Evolutionary conservation across 2,113 vertebrate genomes (phyloP).

Genomic region (Pluvianellus socialis): DNA sequence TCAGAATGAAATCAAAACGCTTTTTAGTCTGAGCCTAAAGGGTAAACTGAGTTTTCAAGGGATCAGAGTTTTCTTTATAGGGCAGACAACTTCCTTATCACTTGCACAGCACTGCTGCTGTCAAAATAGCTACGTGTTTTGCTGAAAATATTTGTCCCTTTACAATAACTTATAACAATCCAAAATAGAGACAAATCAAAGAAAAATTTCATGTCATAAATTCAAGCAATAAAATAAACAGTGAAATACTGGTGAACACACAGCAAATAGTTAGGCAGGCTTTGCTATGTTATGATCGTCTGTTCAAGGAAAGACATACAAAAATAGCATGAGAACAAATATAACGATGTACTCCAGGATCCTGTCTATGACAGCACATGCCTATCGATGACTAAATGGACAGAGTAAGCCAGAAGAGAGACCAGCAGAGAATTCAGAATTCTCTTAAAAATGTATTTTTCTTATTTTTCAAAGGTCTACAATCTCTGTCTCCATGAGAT

Average conservation of each 20-base stretch:
- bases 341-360: neutral
- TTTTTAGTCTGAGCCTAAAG: neutral
- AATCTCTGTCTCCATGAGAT: neutral
- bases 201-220: neutral
- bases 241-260: neutral
- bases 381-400: neutral
- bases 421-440: neutral
- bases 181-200: neutral
- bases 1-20: neutral
- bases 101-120: neutral
- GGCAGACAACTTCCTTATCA: neutral
- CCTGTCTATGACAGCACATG: neutral
- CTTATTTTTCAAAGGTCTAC: neutral
- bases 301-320: neutral
- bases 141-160: neutral
- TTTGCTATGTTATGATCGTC: neutral
- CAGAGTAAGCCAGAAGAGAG: neutral
- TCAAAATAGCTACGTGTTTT: neutral
- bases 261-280: neutral
- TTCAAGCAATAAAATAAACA: neutral
- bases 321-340: neutral
- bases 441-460: neutral
- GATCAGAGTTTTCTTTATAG: neutral
- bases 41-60: neutral
- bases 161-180: neutral